A percentile compares a stretch with the other conserved stretches of the same genome.
Conservation (phyloP, 2,888 invertebrate species). For the Mythimna loreyi region DNA sequence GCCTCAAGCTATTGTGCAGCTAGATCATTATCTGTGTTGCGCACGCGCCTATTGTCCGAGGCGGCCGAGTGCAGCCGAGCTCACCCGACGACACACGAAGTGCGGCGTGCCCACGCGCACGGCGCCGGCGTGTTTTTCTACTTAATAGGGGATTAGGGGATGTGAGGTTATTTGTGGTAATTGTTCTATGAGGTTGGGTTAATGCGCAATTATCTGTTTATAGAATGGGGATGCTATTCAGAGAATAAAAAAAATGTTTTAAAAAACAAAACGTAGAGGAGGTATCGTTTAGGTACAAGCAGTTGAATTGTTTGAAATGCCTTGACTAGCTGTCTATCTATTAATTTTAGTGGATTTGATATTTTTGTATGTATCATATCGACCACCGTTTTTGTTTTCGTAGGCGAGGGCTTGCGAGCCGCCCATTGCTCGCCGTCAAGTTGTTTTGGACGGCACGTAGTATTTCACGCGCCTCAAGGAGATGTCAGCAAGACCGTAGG, state of each 20-base stretch:
- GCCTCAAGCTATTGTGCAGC: slow-evolving; percentile 25
- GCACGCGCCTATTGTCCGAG: slow-evolving; percentile 48
- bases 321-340: too few relatives aligned
- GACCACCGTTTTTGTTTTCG: too few relatives aligned
- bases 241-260: not conserved
- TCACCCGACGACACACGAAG: not conserved
- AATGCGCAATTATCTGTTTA: not conserved
- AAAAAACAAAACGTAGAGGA: not conserved
- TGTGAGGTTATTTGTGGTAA: slow-evolving; percentile 16
- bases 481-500: too few relatives aligned
- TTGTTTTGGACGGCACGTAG: too few relatives aligned
- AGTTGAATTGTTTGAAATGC: too few relatives aligned
- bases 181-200: slow-evolving; percentile 22
- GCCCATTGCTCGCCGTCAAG: too few relatives aligned
- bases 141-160: slow-evolving; percentile 28
- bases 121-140: slow-evolving; percentile 33
- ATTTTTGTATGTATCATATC: too few relatives aligned
- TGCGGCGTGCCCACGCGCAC: slow-evolving; percentile 33
- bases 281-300: too few relatives aligned
- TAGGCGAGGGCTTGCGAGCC: too few relatives aligned
- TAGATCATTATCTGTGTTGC: slow-evolving; percentile 41
- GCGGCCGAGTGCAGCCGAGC: slow-evolving; percentile 1
- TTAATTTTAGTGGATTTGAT: too few relatives aligned
- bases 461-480: too few relatives aligned
- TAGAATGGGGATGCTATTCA: not conserved